phyloP scores from a whole-genome alignment of 30 jellyfish, hydroid and myxozoan genomes.

The Pelagia noctiluca region DNA sequence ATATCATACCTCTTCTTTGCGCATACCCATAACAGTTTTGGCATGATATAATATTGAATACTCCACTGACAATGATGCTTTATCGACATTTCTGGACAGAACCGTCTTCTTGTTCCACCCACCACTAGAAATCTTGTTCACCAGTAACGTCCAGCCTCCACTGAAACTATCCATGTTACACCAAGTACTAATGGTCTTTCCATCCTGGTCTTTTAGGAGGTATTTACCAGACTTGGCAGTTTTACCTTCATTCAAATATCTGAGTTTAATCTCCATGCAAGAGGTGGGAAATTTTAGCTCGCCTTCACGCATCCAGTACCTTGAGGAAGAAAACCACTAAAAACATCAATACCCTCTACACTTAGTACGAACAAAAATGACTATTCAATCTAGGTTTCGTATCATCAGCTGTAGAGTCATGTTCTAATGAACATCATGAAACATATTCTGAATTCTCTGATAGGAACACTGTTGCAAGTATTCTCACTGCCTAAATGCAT shows the following conservation, averaged over 20 bases:
- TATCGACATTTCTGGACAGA: slow-evolving; percentile 18
- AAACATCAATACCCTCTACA: too few relatives aligned
- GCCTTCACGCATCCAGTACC: slow-evolving; percentile 91
- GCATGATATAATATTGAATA: slow-evolving; percentile 56
- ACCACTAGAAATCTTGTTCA: slow-evolving; percentile 39
- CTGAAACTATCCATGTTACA: slow-evolving; percentile 81
- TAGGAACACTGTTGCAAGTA: too few relatives aligned
- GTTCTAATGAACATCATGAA: too few relatives aligned
- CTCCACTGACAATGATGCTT: slow-evolving; percentile 44
- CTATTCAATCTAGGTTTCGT: too few relatives aligned
- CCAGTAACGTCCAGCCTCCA: slow-evolving; percentile 82
- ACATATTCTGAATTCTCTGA: too few relatives aligned
- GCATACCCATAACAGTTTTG: slow-evolving; percentile 20
- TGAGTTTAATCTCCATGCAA: slow-evolving; percentile 48
- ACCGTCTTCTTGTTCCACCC: slow-evolving; percentile 72
- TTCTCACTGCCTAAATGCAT: too few relatives aligned
- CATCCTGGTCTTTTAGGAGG: slow-evolving; percentile 16
- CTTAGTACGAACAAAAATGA: too few relatives aligned
- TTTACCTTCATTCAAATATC: slow-evolving; percentile 14
- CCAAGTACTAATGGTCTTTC: slow-evolving; percentile 28
- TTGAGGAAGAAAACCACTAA: background rate
- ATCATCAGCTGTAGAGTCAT: too few relatives aligned
- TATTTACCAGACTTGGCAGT: slow-evolving; percentile 44
- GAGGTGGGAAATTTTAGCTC: slow-evolving; percentile 44
- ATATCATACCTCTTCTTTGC: slow-evolving; percentile 44